Evolutionary conservation across 2,888 invertebrate genomes (phyloP).

Genomic region (Tetragonula carbonaria): DNA sequence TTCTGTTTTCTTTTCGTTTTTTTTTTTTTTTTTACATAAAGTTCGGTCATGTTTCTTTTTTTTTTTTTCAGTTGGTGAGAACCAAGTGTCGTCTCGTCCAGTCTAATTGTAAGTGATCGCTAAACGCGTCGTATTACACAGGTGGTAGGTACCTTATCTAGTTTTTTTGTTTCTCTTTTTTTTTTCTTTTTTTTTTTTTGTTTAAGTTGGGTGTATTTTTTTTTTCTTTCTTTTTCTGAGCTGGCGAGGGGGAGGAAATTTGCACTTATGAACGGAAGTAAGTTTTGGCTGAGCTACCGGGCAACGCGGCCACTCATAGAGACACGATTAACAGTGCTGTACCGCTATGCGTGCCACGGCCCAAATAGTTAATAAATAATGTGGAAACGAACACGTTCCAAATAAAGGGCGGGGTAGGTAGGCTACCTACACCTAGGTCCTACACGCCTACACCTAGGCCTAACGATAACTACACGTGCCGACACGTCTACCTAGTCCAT

Average conservation of each 20-base stretch:
- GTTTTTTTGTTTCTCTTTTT: constrained; percentile 19
- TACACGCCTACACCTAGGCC: constrained; percentile 81
- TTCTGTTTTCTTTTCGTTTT: constrained; percentile 13
- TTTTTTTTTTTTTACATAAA: constrained; percentile 31
- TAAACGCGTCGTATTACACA: constrained; percentile 30
- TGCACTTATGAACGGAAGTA: constrained; percentile 66
- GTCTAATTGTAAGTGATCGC: constrained; percentile 40
- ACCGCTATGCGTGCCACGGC: constrained; percentile 81
- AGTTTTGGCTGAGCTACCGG: constrained; percentile 77
- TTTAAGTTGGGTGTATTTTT: background rate
- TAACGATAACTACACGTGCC: constrained; percentile 78
- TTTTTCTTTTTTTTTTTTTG: constrained; percentile 25
- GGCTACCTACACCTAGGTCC: constrained; percentile 80
- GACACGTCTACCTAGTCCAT: constrained; percentile 77
- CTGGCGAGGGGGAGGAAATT: constrained; percentile 59
- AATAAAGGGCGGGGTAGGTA: constrained; percentile 76
- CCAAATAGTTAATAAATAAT: constrained; percentile 64
- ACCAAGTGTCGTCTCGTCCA: constrained; percentile 44
- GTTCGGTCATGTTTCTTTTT: constrained; percentile 27
- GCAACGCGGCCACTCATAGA: constrained; percentile 79
- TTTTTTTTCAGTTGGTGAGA: constrained; percentile 7
- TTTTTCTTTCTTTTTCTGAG: constrained; percentile 50
- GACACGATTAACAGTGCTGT: constrained; percentile 82
- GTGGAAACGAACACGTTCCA: constrained; percentile 71
- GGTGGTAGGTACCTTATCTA: constrained; percentile 42